A percentile compares a stretch with the other conserved stretches of the same genome.
Conservation (phyloP, 2,113 vertebrate species). For the Pelusios castaneus region DNA sequence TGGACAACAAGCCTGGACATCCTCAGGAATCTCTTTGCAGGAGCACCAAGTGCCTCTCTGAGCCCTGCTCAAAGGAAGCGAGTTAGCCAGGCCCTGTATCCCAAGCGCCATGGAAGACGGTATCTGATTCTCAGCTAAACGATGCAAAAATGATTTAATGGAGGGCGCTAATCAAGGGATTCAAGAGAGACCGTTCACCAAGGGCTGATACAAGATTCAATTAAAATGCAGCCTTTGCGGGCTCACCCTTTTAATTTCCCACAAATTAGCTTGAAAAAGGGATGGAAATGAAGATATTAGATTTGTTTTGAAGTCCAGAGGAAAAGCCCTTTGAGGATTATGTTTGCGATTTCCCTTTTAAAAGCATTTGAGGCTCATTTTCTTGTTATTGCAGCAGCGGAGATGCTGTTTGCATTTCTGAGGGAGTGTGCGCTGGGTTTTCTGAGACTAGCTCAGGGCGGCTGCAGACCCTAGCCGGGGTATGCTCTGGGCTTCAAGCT, state of each 20-base stretch:
- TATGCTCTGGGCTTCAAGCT: neutral
- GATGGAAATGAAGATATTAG: constrained; percentile 81
- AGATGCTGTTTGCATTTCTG: constrained; percentile 25
- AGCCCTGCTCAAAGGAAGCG: constrained; percentile 51
- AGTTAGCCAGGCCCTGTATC: constrained; percentile 60
- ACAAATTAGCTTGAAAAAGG: constrained; percentile 83
- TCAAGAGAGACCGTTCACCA: constrained; percentile 71
- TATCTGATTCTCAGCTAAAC: constrained; percentile 54
- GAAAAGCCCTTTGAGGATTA: constrained; percentile 79
- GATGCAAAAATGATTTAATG: constrained; percentile 67
- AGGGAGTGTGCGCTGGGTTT: neutral
- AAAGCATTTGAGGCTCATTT: constrained; percentile 51
- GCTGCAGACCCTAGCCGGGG: neutral
- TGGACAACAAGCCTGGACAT: fast-evolving
- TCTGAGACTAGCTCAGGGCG: neutral
- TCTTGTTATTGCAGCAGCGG: constrained; percentile 46
- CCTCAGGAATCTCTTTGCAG: neutral
- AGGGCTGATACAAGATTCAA: constrained; percentile 77
- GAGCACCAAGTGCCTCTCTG: neutral
- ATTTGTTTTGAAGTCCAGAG: constrained; percentile 66
- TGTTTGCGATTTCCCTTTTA: constrained; percentile 65
- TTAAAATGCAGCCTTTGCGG: constrained; percentile 79
- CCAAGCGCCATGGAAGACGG: constrained; percentile 62
- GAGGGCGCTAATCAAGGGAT: constrained; percentile 78
- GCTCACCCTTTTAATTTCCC: constrained; percentile 81